Evolutionary conservation across 2,888 invertebrate species (phyloP), one percentile per base, ranked within the genome.

Genomic region (Cyaniris semiargus): DNA sequence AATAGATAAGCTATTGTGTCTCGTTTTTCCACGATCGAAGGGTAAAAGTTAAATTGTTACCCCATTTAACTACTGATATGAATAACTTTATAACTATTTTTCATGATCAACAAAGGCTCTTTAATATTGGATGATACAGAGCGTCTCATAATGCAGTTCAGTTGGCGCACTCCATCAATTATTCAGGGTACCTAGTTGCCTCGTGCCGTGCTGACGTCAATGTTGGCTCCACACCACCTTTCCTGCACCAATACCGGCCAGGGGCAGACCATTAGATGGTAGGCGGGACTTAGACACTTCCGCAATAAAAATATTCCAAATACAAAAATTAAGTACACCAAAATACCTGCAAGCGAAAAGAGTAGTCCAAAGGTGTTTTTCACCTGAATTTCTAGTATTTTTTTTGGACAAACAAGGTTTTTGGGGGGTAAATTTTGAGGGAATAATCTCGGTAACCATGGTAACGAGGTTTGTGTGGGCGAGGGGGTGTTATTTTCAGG

Each of bases 401-500:
- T 31, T 7, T 60, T 60, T 23, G 27, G 74, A 21, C 53, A 56
- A 56, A n/a, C 60, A 21, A 7, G 10, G 7, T 77, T 77, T 78
- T 79, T 77, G 10, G 76, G 2, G 70, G 78, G 58, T 71, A 79
- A 82, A 86, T 87, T 84, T 75, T 31, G 79, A 81, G 84, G 83
- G 81, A 88, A 85, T 86, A 81, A 79, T 79, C 79, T 76, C 75
- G 78, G 92, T 92, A 84, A 81, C 91, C 86, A 92, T 92, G 86
- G 89, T 44, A 84, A 93, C 90, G 78, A 78, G 84, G 83, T 85
- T 79, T 83, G 90, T 86, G 91, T 92, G 88, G 93, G 94, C 87
- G 87, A 88, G 86, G 87, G 90, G 92, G 90, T 90, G 91, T 83
- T 81, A 83, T 86, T 90, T 90, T 92, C 94, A 94, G 91, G 94